phyloP scores from a whole-genome alignment of 2,888 invertebrate genomes.

The Deilephila elpenor region DNA sequence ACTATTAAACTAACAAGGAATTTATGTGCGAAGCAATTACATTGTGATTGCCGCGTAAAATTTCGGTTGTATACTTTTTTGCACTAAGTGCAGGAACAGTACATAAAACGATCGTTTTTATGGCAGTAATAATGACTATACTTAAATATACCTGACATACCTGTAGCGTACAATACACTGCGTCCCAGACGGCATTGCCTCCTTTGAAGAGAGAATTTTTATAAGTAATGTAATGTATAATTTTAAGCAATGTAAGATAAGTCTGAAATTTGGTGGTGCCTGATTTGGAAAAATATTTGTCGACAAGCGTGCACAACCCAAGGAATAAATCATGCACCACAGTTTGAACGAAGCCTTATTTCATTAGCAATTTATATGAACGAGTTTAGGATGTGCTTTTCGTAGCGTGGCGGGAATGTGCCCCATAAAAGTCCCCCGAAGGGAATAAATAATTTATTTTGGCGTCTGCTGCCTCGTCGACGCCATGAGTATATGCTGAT shows the following conservation, averaged over 20 bases:
- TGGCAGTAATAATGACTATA: background rate
- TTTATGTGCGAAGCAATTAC: too few relatives aligned
- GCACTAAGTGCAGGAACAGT: background rate
- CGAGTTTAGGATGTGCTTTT: constrained; percentile 7
- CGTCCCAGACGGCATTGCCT: background rate
- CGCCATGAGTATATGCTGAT: constrained; percentile 15
- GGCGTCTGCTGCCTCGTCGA: background rate
- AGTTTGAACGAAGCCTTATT: constrained; percentile 2
- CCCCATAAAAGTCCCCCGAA: background rate
- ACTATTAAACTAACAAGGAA: too few relatives aligned
- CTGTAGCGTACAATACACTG: background rate
- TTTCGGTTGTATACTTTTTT: background rate
- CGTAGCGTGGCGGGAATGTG: constrained; percentile 9
- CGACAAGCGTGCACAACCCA: background rate
- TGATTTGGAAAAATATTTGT: background rate
- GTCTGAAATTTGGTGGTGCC: background rate
- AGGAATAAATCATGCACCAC: background rate
- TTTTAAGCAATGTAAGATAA: constrained; percentile 23
- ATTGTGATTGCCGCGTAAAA: too few relatives aligned
- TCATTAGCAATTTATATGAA: background rate
- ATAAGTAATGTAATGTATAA: constrained; percentile 19
- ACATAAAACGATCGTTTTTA: background rate
- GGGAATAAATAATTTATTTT: background rate
- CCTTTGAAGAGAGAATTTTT: constrained; percentile 30
- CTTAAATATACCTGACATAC: background rate